Evolutionary conservation across 2,888 invertebrate species (phyloP).

Genomic region (Dicyrtoma fusca): DNA sequence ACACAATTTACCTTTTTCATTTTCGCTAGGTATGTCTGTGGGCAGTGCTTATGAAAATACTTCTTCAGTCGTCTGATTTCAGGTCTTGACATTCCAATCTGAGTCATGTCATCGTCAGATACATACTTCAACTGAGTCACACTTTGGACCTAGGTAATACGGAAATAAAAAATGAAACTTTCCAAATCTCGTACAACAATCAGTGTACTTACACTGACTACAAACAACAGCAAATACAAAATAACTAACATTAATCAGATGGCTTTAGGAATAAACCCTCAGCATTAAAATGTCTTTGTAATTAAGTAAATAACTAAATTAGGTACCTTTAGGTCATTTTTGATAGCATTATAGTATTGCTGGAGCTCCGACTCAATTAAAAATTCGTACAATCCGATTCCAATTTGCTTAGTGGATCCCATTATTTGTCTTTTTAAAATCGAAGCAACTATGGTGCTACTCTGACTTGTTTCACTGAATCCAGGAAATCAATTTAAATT

Average conservation of each 20-base stretch:
- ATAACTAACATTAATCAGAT: too few relatives aligned
- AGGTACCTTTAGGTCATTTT: constrained; percentile 78
- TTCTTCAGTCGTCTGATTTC: constrained; percentile 93
- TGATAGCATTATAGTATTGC: constrained; percentile 79
- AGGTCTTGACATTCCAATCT: constrained; percentile 91
- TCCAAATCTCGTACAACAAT: too few relatives aligned
- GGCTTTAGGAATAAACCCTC: too few relatives aligned
- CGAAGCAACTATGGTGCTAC: too few relatives aligned
- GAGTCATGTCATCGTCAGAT: constrained; percentile 84
- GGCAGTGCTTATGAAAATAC: constrained; percentile 90
- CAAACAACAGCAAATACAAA: neutral
- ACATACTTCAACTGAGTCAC: constrained; percentile 73
- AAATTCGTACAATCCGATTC: constrained; percentile 81
- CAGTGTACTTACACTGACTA: too few relatives aligned
- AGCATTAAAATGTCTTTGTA: too few relatives aligned
- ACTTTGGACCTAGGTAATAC: neutral
- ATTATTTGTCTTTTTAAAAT: too few relatives aligned
- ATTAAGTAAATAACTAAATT: too few relatives aligned
- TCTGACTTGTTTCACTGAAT: too few relatives aligned
- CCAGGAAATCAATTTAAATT: too few relatives aligned
- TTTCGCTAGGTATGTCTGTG: constrained; percentile 89
- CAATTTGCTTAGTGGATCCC: constrained; percentile 56
- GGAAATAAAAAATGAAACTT: too few relatives aligned
- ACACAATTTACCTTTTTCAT: constrained; percentile 71
- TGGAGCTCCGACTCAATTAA: constrained; percentile 91